These are phyloP conservation scores for Todiramphus chloris DNA, from an alignment of 2,113 vertebrate species.

Conservation along the genomic window DNA sequence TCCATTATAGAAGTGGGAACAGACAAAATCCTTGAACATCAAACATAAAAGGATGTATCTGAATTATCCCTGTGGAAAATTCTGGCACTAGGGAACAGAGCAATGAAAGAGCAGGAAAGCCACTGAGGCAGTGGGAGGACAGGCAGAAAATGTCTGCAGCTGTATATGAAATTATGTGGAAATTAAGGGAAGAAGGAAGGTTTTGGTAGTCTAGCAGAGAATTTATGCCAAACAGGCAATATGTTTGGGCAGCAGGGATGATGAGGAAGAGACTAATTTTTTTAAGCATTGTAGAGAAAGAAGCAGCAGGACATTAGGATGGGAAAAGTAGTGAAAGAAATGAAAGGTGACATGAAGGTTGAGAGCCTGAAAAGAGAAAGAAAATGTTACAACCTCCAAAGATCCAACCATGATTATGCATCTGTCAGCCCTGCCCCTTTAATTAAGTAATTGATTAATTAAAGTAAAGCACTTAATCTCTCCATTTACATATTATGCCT, in stretches of 20 bases:
- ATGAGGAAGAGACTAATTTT: not conserved
- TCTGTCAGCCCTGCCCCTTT: constrained; percentile 61
- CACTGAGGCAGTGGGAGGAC: not conserved
- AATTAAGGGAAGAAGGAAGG: not conserved
- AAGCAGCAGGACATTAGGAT: not conserved
- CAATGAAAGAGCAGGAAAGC: not conserved
- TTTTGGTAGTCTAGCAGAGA: not conserved
- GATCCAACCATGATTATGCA: constrained; percentile 52
- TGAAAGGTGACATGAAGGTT: constrained; percentile 18
- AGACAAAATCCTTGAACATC: not conserved
- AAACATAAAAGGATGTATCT: not conserved
- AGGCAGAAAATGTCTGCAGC: not conserved
- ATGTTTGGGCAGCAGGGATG: not conserved
- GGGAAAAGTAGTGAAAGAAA: constrained; percentile 1
- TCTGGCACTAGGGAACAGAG: not conserved
- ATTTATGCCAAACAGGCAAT: not conserved
- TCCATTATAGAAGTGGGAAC: not conserved
- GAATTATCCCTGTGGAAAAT: not conserved
- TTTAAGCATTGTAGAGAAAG: not conserved
- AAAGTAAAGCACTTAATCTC: constrained; percentile 71
- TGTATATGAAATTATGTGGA: not conserved
- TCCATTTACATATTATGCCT: constrained; percentile 58
- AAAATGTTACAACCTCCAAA: constrained; percentile 35
- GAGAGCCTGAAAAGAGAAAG: constrained; percentile 29
- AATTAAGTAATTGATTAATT: constrained; percentile 73